These are phyloP conservation scores for Himantopus leucocephalus DNA, from an alignment of 2,113 vertebrate species.

Conservation along the genomic window DNA sequence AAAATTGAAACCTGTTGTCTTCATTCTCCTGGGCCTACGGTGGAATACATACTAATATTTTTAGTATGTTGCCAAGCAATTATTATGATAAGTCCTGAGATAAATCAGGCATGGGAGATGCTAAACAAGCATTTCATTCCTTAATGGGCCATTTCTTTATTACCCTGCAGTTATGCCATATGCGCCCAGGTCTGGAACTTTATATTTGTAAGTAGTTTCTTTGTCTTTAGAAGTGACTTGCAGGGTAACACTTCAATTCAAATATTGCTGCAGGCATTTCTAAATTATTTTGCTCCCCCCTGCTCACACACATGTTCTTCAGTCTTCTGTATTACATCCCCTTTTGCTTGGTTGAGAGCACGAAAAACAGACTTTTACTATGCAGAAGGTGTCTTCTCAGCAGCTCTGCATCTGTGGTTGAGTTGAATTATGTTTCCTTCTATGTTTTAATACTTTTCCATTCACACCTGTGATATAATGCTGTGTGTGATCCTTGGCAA, in stretches of 20 bases:
- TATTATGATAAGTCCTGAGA: conserved; percentile 46
- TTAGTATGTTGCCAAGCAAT: conserved; percentile 20
- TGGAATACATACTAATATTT: background rate
- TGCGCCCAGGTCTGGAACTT: conserved; percentile 47
- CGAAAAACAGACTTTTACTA: background rate
- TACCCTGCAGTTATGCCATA: conserved; percentile 28
- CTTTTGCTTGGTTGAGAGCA: background rate
- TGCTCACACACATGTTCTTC: background rate
- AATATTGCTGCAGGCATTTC: conserved; percentile 12
- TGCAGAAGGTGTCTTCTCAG: background rate
- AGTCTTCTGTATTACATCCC: background rate
- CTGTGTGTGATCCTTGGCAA: conserved; percentile 54
- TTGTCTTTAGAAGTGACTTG: background rate
- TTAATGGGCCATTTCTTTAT: conserved; percentile 66
- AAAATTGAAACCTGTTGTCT: background rate
- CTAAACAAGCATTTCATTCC: conserved; percentile 53
- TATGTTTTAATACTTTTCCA: conserved; percentile 36
- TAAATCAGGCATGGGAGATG: conserved; percentile 2
- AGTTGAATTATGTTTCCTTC: background rate
- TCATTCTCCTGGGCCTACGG: background rate
- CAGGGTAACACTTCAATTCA: background rate
- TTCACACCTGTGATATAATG: conserved; percentile 36
- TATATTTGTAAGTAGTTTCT: background rate
- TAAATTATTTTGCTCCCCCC: background rate
- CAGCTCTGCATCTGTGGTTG: background rate